Evolutionary conservation across 2,888 invertebrate species (phyloP).

Genomic region (Tiliacea citrago): DNA sequence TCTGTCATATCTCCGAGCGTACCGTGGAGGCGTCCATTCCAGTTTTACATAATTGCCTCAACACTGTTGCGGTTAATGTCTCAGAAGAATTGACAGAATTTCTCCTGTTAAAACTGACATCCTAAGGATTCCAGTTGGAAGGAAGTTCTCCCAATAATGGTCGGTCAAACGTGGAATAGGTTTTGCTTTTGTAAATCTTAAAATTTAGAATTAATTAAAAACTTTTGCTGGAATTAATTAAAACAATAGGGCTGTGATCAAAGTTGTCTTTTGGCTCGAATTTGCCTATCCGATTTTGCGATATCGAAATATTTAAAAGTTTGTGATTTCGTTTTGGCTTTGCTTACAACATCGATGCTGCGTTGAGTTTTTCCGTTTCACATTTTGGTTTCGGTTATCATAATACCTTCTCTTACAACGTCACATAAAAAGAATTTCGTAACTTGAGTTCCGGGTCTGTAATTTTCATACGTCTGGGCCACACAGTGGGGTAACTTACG

Average conservation of each 20-base stretch:
- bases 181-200: constrained; percentile 57
- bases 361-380: background rate
- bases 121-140: constrained; percentile 38
- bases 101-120: constrained; percentile 56
- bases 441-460: constrained; percentile 37
- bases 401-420: constrained; percentile 1
- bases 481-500: constrained; percentile 50
- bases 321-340: background rate
- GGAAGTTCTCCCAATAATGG: constrained; percentile 48
- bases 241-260: constrained; percentile 48
- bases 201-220: constrained; percentile 65
- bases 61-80: constrained; percentile 70
- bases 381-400: constrained; percentile 1
- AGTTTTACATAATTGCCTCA: constrained; percentile 72
- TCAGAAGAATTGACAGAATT: constrained; percentile 71
- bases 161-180: constrained; percentile 62
- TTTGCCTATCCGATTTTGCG: background rate
- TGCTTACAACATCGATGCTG: background rate
- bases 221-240: constrained; percentile 57
- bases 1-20: constrained; percentile 34
- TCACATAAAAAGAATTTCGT: constrained; percentile 43
- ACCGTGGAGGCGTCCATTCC: constrained; percentile 61
- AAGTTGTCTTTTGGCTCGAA: constrained; percentile 35
- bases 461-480: constrained; percentile 61
- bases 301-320: background rate